phyloP scores from a whole-genome alignment of 2,888 invertebrate species.

The Philonicus albiceps region DNA sequence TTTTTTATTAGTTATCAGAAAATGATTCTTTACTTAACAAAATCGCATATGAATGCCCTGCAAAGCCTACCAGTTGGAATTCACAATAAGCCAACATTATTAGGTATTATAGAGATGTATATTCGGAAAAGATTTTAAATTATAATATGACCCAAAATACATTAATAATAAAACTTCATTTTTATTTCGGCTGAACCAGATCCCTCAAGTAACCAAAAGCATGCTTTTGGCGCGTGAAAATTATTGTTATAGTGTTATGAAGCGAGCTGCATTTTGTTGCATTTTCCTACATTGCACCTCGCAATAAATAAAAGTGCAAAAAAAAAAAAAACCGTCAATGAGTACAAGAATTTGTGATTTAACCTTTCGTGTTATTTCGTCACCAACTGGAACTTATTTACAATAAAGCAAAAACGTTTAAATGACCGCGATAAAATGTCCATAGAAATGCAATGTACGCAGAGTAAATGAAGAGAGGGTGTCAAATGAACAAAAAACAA shows the following conservation, averaged over 20 bases:
- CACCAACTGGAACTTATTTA: not conserved
- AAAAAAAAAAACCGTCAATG: not conserved
- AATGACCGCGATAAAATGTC: not conserved
- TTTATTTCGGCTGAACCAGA: not conserved
- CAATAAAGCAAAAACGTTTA: not conserved
- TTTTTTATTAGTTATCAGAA: too few relatives aligned
- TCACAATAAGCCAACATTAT: too few relatives aligned
- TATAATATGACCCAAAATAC: not conserved
- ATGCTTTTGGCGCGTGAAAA: not conserved
- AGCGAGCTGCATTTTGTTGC: not conserved
- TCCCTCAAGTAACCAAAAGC: not conserved
- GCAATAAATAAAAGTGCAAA: not conserved
- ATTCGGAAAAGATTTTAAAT: too few relatives aligned
- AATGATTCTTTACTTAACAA: too few relatives aligned
- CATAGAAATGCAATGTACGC: not conserved
- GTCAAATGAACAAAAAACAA: not conserved
- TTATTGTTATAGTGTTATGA: too few relatives aligned
- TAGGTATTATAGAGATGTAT: too few relatives aligned
- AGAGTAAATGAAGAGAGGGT: not conserved
- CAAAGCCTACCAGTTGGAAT: too few relatives aligned
- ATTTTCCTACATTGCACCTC: not conserved
- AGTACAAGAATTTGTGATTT: not conserved
- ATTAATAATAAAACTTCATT: not conserved
- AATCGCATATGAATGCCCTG: too few relatives aligned
- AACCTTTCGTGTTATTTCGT: not conserved